These are phyloP conservation scores for Heliconius hortense DNA, from an alignment of 2,888 invertebrate species.

Conservation along the genomic window DNA sequence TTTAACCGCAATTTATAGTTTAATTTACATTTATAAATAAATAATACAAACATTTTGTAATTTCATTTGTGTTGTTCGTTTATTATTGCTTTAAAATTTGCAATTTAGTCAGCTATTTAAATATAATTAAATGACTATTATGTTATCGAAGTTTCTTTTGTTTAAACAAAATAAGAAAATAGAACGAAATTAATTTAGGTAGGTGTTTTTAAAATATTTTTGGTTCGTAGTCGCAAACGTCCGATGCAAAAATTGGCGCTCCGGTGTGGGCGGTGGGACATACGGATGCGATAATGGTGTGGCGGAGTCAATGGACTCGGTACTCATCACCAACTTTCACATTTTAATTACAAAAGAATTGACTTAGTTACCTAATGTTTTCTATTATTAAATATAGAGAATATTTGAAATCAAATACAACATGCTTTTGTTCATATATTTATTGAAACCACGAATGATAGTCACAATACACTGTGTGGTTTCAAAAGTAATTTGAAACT, in stretches of 20 bases:
- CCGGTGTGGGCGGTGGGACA: conserved; percentile 63
- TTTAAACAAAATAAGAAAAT: no score
- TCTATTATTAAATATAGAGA: background rate
- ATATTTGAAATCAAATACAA: conserved; percentile 1
- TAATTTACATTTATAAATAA: background rate
- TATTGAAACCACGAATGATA: background rate
- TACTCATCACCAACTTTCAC: conserved; percentile 31
- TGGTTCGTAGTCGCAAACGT: conserved; percentile 13
- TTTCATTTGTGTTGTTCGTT: background rate
- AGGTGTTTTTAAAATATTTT: background rate
- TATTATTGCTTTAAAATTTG: background rate
- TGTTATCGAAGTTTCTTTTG: no score
- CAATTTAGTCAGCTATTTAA: no score
- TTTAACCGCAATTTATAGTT: background rate
- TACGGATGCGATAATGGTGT: conserved; percentile 68
- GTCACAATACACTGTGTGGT: conserved; percentile 6
- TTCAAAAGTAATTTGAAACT: conserved; percentile 1
- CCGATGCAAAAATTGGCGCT: conserved; percentile 64
- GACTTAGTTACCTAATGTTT: conserved; percentile 11
- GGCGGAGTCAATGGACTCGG: conserved; percentile 64
- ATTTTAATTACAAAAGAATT: conserved; percentile 29
- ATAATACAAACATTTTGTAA: background rate
- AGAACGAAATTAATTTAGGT: no score
- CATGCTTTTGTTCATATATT: background rate
- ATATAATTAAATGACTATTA: no score